Percentiles rank a stretch among this genome's conserved stretches.
Conservation (phyloP, 2,113 vertebrate species). For the Scomber scombrus region DNA sequence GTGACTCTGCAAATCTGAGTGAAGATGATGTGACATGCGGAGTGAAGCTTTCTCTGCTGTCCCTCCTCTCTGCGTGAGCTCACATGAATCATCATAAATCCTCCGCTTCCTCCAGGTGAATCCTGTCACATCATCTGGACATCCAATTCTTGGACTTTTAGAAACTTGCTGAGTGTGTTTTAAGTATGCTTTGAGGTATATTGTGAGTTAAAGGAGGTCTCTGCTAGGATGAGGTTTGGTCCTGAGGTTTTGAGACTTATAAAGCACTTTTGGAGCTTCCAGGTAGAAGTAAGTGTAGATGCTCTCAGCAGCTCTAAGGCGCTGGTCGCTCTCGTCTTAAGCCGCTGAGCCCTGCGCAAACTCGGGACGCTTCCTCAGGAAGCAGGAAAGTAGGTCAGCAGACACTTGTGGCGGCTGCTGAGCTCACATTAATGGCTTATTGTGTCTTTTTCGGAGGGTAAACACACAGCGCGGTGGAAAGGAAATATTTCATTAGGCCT, state of each 20-base stretch:
- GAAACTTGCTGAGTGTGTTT: no score
- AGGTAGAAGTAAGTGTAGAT: constrained; percentile 10
- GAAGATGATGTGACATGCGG: no score
- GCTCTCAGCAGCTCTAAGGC: constrained; percentile 3
- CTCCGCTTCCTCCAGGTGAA: constrained; percentile 43
- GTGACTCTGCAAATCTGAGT: constrained; percentile 23
- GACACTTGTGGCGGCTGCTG: constrained; percentile 12
- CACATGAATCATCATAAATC: constrained; percentile 53
- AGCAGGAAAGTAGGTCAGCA: constrained; percentile 61
- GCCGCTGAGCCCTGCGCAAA: constrained; percentile 28
- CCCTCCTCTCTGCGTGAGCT: constrained; percentile 29
- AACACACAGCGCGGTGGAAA: background rate
- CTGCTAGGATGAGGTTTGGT: no score
- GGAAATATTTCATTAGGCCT: background rate
- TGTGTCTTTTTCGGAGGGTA: constrained; percentile 6
- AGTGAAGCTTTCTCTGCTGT: background rate
- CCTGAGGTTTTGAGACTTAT: no score
- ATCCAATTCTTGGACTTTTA: background rate
- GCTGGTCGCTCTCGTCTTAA: background rate
- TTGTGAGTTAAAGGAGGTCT: no score
- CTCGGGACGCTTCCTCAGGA: constrained; percentile 40
- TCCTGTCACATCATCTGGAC: constrained; percentile 37
- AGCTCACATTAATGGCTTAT: constrained; percentile 26
- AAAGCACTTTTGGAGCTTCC: background rate
- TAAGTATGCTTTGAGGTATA: background rate